phyloP scores from a whole-genome alignment of 2,888 invertebrate genomes.

The Rosalia funebris region DNA sequence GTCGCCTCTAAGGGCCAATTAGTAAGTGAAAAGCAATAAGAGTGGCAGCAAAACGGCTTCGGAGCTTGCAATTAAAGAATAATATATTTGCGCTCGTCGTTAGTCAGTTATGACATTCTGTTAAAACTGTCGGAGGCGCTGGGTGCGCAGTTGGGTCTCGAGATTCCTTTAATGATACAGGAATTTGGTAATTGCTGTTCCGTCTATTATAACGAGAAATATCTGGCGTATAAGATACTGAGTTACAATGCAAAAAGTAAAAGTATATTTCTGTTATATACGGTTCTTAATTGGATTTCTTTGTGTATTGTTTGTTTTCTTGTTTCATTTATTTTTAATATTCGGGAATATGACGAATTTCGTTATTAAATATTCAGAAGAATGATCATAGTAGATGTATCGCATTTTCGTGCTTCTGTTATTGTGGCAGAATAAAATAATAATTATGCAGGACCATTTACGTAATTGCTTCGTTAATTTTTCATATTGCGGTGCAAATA shows the following conservation, averaged over 20 bases:
- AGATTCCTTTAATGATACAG: constrained; percentile 11
- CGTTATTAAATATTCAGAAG: too few relatives aligned
- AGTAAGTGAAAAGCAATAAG: not conserved
- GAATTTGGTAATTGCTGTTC: constrained; percentile 12
- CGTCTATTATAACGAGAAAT: not conserved
- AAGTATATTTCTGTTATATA: not conserved
- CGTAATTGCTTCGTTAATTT: too few relatives aligned
- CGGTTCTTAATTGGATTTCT: not conserved
- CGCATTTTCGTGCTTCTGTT: too few relatives aligned
- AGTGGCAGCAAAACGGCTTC: not conserved
- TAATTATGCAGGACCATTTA: too few relatives aligned
- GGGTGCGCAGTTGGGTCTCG: constrained; percentile 5
- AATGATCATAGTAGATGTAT: too few relatives aligned
- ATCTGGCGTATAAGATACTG: not conserved
- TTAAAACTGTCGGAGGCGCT: constrained; percentile 14
- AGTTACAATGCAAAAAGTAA: not conserved
- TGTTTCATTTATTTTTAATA: too few relatives aligned
- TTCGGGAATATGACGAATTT: too few relatives aligned
- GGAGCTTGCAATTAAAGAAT: not conserved
- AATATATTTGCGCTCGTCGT: not conserved
- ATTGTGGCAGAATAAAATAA: too few relatives aligned
- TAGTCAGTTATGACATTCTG: constrained; percentile 10
- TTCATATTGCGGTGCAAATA: too few relatives aligned
- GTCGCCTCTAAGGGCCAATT: not conserved
- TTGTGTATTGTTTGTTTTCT: not conserved